Percentiles rank a stretch among this genome's conserved stretches.
These are phyloP conservation scores for Drosophila tropicalis DNA, from an alignment of 1,140 invertebrate species.

Conservation along the genomic window DNA sequence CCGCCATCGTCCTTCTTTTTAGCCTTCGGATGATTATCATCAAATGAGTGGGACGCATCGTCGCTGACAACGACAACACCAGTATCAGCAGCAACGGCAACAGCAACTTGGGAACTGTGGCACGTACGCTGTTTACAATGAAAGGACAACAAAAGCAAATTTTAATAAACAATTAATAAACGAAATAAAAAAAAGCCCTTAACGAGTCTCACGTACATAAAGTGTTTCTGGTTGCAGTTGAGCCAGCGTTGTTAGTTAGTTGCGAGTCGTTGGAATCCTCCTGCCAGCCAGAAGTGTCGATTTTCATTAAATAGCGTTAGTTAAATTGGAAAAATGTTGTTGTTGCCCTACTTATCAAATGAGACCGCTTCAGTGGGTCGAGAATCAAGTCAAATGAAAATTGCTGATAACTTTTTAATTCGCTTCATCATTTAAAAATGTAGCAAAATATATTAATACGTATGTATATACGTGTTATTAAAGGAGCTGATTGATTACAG, in stretches of 20 bases:
- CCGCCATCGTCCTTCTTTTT: too few relatives aligned
- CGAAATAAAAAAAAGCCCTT: conserved; percentile 50
- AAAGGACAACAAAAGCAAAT: conserved; percentile 53
- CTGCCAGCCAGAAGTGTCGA: too few relatives aligned
- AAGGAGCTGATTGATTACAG: background rate
- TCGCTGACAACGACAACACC: too few relatives aligned
- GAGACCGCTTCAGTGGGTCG: conserved; percentile 59
- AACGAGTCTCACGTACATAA: conserved; percentile 22
- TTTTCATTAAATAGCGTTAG: conserved; percentile 53
- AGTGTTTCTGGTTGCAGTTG: conserved; percentile 25
- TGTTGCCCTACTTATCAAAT: conserved; percentile 66
- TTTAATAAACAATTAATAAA: too few relatives aligned
- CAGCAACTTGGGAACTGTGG: conserved; percentile 48
- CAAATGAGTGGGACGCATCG: too few relatives aligned
- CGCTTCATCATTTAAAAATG: conserved; percentile 35
- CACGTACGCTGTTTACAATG: conserved; percentile 64
- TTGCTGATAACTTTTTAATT: conserved; percentile 59
- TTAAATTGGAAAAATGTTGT: conserved; percentile 64
- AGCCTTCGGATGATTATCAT: too few relatives aligned
- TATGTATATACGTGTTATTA: conserved; percentile 24
- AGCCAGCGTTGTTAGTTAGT: conserved; percentile 44
- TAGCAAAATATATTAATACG: too few relatives aligned
- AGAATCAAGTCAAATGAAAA: conserved; percentile 64
- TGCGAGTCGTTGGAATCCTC: conserved; percentile 24
- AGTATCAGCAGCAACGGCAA: too few relatives aligned